Evolutionary conservation across 2,797 vertebrate genomes (phyloP).

Genomic region (Botia kubotai): DNA sequence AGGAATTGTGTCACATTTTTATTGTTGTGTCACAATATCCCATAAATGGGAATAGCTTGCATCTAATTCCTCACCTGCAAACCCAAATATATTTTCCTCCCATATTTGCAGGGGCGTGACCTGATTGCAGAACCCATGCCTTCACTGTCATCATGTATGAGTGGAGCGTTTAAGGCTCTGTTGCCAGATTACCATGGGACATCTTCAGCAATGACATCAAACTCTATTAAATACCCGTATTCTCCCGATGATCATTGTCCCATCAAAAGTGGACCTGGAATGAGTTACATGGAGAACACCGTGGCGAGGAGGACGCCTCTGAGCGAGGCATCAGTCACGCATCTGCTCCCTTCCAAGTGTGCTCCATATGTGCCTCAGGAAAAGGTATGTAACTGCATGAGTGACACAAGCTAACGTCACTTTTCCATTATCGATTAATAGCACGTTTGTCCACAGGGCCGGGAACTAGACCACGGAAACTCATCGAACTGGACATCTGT

Average conservation of each 20-base stretch:
- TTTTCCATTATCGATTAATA: background rate
- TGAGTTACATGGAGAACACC: constrained; percentile 18
- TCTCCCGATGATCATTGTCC: constrained; percentile 6
- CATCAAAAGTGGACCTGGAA: background rate
- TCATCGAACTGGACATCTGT: constrained; percentile 48
- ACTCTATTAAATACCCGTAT: constrained; percentile 21
- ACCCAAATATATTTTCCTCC: background rate
- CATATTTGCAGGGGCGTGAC: constrained; percentile 16
- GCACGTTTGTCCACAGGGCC: constrained; percentile 29
- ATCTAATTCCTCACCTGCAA: background rate
- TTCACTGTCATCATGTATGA: constrained; percentile 37
- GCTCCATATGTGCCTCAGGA: constrained; percentile 11
- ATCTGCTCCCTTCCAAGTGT: background rate
- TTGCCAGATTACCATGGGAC: constrained; percentile 22
- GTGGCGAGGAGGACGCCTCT: background rate
- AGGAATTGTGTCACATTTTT: background rate
- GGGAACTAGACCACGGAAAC: background rate
- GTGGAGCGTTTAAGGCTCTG: constrained; percentile 38
- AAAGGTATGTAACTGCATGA: constrained; percentile 25
- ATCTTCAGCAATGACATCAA: background rate
- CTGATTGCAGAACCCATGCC: constrained; percentile 1
- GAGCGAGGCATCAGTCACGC: constrained; percentile 8
- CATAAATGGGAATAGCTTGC: background rate
- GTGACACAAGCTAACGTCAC: background rate
- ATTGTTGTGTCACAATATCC: constrained; percentile 8